Evolutionary conservation across 53 echinoderm and acorn worm species (phyloP).

Genomic region (Zoroaster sp.): DNA sequence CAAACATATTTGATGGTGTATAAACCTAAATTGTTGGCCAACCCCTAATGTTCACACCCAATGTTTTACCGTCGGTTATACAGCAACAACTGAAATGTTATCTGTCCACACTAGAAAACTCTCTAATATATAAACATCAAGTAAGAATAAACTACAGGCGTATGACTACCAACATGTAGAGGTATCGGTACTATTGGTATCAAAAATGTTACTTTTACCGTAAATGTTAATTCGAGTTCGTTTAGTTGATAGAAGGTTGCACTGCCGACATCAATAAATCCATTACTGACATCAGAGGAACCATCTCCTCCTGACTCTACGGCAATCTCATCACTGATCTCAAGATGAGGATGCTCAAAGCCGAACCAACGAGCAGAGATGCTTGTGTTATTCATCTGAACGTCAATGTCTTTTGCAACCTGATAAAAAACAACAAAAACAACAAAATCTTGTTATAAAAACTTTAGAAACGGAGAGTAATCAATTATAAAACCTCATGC

Average conservation of each 20-base stretch:
- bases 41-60: no score
- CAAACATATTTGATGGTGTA: no score
- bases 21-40: no score
- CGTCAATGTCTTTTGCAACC: slow-evolving; percentile 43
- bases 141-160: no score
- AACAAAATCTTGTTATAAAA: no score
- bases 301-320: not conserved
- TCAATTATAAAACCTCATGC: no score
- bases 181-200: not conserved
- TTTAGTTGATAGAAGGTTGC: not conserved
- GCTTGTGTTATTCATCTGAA: slow-evolving; percentile 10
- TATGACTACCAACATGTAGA: not conserved
- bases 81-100: not conserved
- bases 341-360: slow-evolving; percentile 61
- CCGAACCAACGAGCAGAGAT: slow-evolving; percentile 55
- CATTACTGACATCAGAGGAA: slow-evolving; percentile 23
- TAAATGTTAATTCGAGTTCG: slow-evolving; percentile 11
- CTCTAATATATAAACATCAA: no score
- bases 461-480: no score
- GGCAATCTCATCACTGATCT: slow-evolving; percentile 43
- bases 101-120: no score
- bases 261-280: slow-evolving; percentile 14
- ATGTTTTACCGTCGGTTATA: no score
- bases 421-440: no score
- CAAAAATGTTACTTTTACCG: slow-evolving; percentile 18